phyloP scores from a whole-genome alignment of 2,113 vertebrate species.

The Cheirogaleus medius region DNA sequence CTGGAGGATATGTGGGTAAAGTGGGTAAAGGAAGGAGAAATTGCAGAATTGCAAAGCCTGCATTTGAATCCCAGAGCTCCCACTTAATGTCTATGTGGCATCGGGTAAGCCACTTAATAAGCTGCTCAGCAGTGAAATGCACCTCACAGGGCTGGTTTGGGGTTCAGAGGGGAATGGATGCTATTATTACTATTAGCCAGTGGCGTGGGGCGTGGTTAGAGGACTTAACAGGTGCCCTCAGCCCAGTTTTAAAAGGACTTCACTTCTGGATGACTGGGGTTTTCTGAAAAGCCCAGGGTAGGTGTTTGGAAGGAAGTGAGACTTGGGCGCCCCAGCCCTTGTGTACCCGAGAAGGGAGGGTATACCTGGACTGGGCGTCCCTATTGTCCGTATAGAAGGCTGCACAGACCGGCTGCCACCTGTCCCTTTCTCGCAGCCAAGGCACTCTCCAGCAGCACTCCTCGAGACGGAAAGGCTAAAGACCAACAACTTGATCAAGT shows the following conservation, averaged over 20 bases:
- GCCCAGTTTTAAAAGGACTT: not conserved
- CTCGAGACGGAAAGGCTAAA: not conserved
- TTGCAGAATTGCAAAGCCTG: not conserved
- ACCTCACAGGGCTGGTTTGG: not conserved
- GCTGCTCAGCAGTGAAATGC: not conserved
- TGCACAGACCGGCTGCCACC: not conserved
- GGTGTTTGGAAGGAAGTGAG: not conserved
- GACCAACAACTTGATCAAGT: not conserved
- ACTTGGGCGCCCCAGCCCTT: not conserved
- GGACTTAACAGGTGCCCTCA: not conserved
- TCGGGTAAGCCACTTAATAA: not conserved
- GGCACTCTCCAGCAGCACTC: not conserved
- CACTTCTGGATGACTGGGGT: not conserved
- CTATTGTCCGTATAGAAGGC: not conserved
- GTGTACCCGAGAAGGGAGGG: not conserved
- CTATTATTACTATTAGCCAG: not conserved
- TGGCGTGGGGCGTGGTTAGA: no score
- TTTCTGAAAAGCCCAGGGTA: conserved; percentile 1
- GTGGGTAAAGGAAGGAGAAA: not conserved
- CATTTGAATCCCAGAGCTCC: not conserved
- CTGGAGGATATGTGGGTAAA: not conserved
- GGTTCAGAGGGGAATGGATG: not conserved
- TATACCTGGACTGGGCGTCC: no score
- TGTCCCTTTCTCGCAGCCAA: not conserved
- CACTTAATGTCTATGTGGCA: not conserved